Percentiles rank a stretch among this genome's conserved stretches.
These are phyloP conservation scores for Apocheima hispidaria DNA, from an alignment of 2,888 invertebrate genomes.

Conservation along the genomic window DNA sequence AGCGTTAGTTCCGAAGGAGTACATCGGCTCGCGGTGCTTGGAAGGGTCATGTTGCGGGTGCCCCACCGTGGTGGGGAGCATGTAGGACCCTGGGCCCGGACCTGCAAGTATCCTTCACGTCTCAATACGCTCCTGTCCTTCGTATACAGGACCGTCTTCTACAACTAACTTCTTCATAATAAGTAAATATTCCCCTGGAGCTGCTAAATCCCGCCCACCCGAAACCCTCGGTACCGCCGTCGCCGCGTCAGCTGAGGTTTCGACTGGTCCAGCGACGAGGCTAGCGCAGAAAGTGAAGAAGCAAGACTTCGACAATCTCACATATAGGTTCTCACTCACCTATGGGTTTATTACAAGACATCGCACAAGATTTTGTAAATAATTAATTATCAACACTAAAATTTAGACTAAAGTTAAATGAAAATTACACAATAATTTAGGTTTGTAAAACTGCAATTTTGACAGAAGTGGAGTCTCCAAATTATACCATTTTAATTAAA, in stretches of 20 bases:
- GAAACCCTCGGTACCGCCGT: no score
- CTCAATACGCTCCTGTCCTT: background rate
- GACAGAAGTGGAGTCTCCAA: constrained; percentile 33
- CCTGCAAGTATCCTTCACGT: constrained; percentile 67
- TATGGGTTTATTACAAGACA: constrained; percentile 62
- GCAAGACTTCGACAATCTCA: background rate
- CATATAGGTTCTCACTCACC: constrained; percentile 55
- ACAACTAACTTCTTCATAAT: no score
- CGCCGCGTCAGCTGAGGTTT: no score
- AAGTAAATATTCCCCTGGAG: no score
- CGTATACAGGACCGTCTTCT: no score
- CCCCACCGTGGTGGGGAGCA: constrained; percentile 87
- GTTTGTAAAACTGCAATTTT: constrained; percentile 53
- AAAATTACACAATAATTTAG: constrained; percentile 57
- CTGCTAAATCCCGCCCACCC: no score
- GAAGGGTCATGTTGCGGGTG: constrained; percentile 87
- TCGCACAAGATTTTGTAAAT: constrained; percentile 43
- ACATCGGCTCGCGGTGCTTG: constrained; percentile 87
- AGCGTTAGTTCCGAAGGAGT: constrained; percentile 83
- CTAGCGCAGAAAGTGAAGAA: no score
- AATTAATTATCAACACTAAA: constrained; percentile 29
- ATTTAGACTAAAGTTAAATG: constrained; percentile 59
- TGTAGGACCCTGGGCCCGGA: constrained; percentile 89
- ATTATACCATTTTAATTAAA: constrained; percentile 32
- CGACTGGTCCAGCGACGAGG: no score